Conservation (phyloP, 2,888 invertebrate genomes). For the Lasioglossum oenotherae region DNA sequence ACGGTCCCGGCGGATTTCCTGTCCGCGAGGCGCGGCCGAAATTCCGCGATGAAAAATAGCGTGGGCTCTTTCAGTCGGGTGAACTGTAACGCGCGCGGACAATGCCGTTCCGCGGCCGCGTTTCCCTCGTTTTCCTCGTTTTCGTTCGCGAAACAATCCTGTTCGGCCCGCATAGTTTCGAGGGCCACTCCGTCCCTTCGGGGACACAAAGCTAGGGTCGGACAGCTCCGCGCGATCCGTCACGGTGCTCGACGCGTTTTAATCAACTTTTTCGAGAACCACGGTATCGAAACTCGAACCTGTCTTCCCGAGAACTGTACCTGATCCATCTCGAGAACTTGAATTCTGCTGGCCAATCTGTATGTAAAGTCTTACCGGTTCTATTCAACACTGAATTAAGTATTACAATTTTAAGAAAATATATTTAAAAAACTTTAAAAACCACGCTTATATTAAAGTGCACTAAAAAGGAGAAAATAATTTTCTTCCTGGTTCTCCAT, state of each 20-base stretch:
- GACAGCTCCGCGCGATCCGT: constrained; percentile 52
- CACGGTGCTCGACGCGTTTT: constrained; percentile 42
- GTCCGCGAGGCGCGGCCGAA: constrained; percentile 19
- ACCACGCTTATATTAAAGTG: too few species aligned
- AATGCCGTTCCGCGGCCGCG: constrained; percentile 18
- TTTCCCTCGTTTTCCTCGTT: constrained; percentile 43
- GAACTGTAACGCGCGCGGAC: constrained; percentile 27
- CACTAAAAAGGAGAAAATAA: too few species aligned
- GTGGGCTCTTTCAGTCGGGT: constrained; percentile 22
- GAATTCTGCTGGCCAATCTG: too few species aligned
- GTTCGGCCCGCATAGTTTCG: constrained; percentile 29
- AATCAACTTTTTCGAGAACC: constrained; percentile 49
- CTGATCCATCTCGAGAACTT: too few species aligned
- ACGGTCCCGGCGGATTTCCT: constrained; percentile 35
- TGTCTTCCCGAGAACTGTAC: not conserved
- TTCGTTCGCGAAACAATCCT: constrained; percentile 50
- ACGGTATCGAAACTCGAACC: not conserved
- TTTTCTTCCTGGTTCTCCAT: too few species aligned
- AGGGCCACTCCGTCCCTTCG: constrained; percentile 39
- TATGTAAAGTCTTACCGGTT: too few species aligned
- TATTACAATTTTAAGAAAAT: too few species aligned
- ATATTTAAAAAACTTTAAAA: too few species aligned
- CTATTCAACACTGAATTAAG: too few species aligned
- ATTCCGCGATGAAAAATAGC: constrained; percentile 42
- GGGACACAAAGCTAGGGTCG: constrained; percentile 41